Base-by-base conservation (phyloP, 2,113 vertebrate species). In the Caloenas nicobarica region DNA sequence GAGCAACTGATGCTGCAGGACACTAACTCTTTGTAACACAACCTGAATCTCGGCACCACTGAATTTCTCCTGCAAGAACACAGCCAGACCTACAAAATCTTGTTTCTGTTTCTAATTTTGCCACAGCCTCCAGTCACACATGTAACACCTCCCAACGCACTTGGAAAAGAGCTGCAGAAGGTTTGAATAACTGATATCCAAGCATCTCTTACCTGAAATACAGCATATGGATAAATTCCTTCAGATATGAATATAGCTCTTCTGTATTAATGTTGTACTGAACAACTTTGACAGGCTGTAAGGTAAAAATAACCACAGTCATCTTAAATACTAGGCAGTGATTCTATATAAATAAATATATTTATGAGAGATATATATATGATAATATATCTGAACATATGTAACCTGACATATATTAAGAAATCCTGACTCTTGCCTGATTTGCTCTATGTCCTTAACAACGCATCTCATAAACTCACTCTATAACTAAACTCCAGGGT, bases 211-310 rank as follows among this genome's bases (percentile, higher is more conserved):
- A 99, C 99, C 99, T 99, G 98, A 99, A 99, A 97, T 99, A 99
- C 5, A 99, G 97, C 94, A 98, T 98, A 88, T 99, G 99, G 96
- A 99, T 99, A 79, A 99, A 99, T 91, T 99, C 99, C 98, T 99
- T 99, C 94, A 99, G 98, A 78, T 99, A 99, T 10, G 98, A 98
- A 97, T 99, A 99, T 7, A 99, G 98, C 96, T 99, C 99, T 94
- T 99, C 99, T 87, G 99, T 99, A 88, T 99, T 99, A 95, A 99
- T 99, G 95, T 99, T 99, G 96, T 99, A 99, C 84, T 99, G 99
- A 78, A 99, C 99, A 91, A 99, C 99, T 97, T 97, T 99, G 96
- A 98, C 70, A 50, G 99, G 98, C 99, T 99, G 97, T 24, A 94
- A 97, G 66, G 69, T 33, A 93, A 97, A 82, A 94, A 85, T 4